Conservation (phyloP, 2,797 vertebrate genomes). For the Pangasius krempfi region DNA sequence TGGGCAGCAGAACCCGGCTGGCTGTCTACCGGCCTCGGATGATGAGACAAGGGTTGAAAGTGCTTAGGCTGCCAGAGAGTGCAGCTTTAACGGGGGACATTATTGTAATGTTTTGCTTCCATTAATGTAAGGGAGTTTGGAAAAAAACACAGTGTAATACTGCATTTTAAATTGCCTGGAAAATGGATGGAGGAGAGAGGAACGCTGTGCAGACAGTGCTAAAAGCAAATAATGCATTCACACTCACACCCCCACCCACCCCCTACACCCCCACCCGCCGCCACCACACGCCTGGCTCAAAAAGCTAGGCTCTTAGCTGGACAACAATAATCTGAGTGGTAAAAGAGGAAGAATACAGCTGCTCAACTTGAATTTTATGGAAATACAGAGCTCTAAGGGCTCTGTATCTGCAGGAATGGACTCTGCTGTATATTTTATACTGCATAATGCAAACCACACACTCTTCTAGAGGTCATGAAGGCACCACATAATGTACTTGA, state of each 20-base stretch:
- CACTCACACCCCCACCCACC: constrained; percentile 66
- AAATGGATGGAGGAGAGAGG: constrained; percentile 78
- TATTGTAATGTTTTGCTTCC: constrained; percentile 84
- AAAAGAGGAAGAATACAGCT: constrained; percentile 50
- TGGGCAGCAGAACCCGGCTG: constrained; percentile 35
- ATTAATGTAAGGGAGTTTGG: constrained; percentile 78
- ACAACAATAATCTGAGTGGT: constrained; percentile 63
- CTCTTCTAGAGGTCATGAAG: constrained; percentile 19
- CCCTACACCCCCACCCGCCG: constrained; percentile 33
- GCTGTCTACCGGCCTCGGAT: constrained; percentile 53
- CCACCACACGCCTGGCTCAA: constrained; percentile 54
- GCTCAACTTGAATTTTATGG: constrained; percentile 72
- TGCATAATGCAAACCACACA: constrained; percentile 43
- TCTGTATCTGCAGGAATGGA: constrained; percentile 54
- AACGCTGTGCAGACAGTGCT: constrained; percentile 80
- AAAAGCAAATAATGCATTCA: constrained; percentile 81
- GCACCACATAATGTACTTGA: background rate
- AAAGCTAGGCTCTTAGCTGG: constrained; percentile 69
- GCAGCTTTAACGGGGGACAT: constrained; percentile 79
- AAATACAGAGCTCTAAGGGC: constrained; percentile 72
- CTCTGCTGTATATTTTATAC: constrained; percentile 34
- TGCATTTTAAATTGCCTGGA: constrained; percentile 82
- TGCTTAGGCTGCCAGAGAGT: constrained; percentile 78
- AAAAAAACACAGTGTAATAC: constrained; percentile 72
- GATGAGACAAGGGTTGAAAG: constrained; percentile 74